Percentiles rank a stretch among this genome's conserved stretches.
phyloP scores from a whole-genome alignment of 2,888 invertebrate genomes.

The Perizoma affinitatum region DNA sequence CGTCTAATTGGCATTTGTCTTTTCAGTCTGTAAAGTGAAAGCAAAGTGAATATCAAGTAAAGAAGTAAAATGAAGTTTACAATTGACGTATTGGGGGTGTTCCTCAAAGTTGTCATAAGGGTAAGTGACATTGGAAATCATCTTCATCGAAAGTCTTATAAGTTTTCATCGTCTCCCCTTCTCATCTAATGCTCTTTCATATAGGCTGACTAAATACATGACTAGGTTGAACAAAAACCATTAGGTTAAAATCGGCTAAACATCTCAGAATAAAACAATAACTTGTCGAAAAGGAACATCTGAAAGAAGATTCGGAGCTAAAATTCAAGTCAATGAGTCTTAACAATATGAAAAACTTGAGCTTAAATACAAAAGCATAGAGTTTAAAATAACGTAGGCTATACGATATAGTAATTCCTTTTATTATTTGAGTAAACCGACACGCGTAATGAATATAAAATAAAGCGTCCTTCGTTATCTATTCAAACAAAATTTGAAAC shows the following conservation, averaged over 20 bases:
- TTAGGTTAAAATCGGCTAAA: no score
- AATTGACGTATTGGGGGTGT: conserved; percentile 78
- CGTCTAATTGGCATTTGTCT: conserved; percentile 51
- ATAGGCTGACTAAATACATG: no score
- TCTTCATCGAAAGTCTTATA: not conserved
- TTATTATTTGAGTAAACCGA: conserved; percentile 10
- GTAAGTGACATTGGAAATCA: conserved; percentile 56
- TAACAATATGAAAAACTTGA: not conserved
- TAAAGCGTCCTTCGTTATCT: conserved; percentile 18
- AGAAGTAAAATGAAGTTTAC: conserved; percentile 74
- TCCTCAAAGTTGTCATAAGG: conserved; percentile 80
- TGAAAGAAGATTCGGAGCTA: not conserved
- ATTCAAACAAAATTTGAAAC: conserved; percentile 15
- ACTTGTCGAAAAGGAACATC: not conserved
- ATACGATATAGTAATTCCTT: conserved; percentile 12
- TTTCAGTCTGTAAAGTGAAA: conserved; percentile 73
- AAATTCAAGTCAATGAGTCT: not conserved
- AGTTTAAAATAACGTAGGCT: conserved; percentile 1
- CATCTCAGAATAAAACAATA: no score
- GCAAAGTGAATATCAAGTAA: conserved; percentile 57
- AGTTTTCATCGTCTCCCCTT: no score
- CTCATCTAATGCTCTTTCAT: no score
- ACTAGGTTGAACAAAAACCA: no score
- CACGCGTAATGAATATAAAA: conserved; percentile 25
- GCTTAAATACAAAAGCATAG: conserved; percentile 1